Percentiles rank a stretch among this genome's conserved stretches.
These are phyloP conservation scores for Lithodes maja DNA, from an alignment of 2,888 invertebrate genomes.

Conservation along the genomic window DNA sequence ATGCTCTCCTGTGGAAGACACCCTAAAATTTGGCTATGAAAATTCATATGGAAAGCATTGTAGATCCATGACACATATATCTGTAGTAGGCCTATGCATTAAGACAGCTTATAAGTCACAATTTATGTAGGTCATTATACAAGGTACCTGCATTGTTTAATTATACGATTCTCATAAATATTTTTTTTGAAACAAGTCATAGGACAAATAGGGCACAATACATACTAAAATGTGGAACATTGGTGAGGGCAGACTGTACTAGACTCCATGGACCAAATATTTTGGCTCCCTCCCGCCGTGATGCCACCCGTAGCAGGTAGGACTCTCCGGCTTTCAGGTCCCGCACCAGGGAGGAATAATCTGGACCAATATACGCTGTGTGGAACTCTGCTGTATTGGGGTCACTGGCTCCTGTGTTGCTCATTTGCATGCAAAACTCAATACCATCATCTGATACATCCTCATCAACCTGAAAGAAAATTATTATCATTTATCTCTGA, in stretches of 20 bases:
- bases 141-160: no score
- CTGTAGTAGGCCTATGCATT: no score
- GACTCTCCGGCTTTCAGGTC: constrained; percentile 76
- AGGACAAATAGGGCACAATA: constrained; percentile 24
- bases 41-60: no score
- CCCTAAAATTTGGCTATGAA: no score
- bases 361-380: constrained; percentile 77
- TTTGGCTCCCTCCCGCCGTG: constrained; percentile 75
- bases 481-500: not conserved
- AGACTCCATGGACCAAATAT: constrained; percentile 78
- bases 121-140: no score
- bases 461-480: constrained; percentile 71
- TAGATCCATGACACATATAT: no score
- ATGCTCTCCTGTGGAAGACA: no score
- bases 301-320: constrained; percentile 78
- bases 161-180: no score
- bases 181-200: not conserved
- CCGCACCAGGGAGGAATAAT: constrained; percentile 76
- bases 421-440: constrained; percentile 76
- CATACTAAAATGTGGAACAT: constrained; percentile 76
- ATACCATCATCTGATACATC: constrained; percentile 76
- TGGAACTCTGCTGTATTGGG: constrained; percentile 73
- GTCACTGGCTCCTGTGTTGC: constrained; percentile 74
- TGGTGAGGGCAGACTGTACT: constrained; percentile 76
- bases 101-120: no score